A percentile compares a stretch with the other conserved stretches of the same genome.
phyloP scores from a whole-genome alignment of 30 jellyfish, hydroid and myxozoan species.

The Sanderia malayensis region DNA sequence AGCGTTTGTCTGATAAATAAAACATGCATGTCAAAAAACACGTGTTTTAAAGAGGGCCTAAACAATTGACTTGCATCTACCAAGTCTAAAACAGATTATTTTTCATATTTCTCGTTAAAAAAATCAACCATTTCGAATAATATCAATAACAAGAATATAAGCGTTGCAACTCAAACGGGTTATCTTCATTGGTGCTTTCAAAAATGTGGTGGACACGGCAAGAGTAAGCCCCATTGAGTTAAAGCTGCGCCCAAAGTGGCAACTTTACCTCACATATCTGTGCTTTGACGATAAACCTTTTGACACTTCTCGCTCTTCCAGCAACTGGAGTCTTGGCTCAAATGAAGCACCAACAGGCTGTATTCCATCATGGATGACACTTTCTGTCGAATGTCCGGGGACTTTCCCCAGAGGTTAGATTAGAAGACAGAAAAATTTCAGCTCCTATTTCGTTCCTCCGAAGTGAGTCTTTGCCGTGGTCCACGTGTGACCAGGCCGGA shows the following conservation, averaged over 20 bases:
- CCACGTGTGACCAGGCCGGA: slow-evolving; percentile 50
- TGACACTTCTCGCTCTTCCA: slow-evolving; percentile 84
- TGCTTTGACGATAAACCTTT: slow-evolving; percentile 80
- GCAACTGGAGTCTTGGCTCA: slow-evolving; percentile 91
- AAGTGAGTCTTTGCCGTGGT: slow-evolving; percentile 88
- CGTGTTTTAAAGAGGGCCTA: too few relatives aligned
- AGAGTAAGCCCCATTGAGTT: slow-evolving; percentile 99
- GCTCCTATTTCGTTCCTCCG: slow-evolving; percentile 67
- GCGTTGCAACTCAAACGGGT: too few relatives aligned
- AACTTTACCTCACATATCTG: slow-evolving; percentile 88
- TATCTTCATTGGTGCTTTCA: neutral
- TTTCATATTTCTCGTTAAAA: too few relatives aligned
- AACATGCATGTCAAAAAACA: too few relatives aligned
- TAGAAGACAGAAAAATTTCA: slow-evolving; percentile 26
- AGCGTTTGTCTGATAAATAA: too few relatives aligned
- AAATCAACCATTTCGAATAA: too few relatives aligned
- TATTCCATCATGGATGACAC: slow-evolving; percentile 78
- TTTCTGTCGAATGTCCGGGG: slow-evolving; percentile 93
- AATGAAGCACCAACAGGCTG: slow-evolving; percentile 46
- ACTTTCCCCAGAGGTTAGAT: slow-evolving; percentile 88
- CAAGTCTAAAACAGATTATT: too few relatives aligned
- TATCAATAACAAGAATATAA: too few relatives aligned
- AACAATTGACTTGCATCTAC: too few relatives aligned
- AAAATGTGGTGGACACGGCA: slow-evolving; percentile 81
- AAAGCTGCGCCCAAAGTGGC: slow-evolving; percentile 72